Percentiles rank a stretch among this genome's conserved stretches.
Evolutionary conservation across 2,888 invertebrate genomes (phyloP).

Genomic region (Napeogenes inachia): DNA sequence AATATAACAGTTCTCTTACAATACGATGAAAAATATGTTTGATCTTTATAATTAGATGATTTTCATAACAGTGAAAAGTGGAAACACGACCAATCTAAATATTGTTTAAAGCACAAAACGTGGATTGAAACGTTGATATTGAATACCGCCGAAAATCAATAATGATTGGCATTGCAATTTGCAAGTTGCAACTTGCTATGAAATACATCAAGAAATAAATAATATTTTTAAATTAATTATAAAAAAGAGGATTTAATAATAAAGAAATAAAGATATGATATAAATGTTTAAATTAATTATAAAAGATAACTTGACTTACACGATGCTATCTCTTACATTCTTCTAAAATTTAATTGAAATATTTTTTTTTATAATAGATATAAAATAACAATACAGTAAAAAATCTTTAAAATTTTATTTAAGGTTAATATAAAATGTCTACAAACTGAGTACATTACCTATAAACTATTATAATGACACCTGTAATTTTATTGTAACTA

Average conservation of each 20-base stretch:
- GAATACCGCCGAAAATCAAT: conserved; percentile 40
- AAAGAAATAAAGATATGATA: too few species aligned
- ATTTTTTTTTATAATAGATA: too few species aligned
- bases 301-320: too few species aligned
- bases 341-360: too few species aligned
- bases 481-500: too few species aligned
- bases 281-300: too few species aligned
- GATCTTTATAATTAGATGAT: not conserved
- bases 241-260: not conserved
- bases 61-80: not conserved
- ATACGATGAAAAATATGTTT: not conserved
- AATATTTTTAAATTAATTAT: not conserved
- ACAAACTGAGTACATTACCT: too few species aligned
- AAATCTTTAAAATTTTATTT: too few species aligned
- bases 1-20: not conserved
- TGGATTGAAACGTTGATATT: conserved; percentile 64
- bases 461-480: too few species aligned
- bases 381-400: too few species aligned
- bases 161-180: conserved; percentile 46
- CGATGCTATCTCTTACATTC: too few species aligned
- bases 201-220: not conserved
- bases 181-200: not conserved
- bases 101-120: conserved; percentile 39
- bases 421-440: too few species aligned
- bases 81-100: conserved; percentile 24